A percentile compares a stretch with the other conserved stretches of the same genome.
phyloP scores from a whole-genome alignment of 2,797 vertebrate species.

The Sitta carolinensis region DNA sequence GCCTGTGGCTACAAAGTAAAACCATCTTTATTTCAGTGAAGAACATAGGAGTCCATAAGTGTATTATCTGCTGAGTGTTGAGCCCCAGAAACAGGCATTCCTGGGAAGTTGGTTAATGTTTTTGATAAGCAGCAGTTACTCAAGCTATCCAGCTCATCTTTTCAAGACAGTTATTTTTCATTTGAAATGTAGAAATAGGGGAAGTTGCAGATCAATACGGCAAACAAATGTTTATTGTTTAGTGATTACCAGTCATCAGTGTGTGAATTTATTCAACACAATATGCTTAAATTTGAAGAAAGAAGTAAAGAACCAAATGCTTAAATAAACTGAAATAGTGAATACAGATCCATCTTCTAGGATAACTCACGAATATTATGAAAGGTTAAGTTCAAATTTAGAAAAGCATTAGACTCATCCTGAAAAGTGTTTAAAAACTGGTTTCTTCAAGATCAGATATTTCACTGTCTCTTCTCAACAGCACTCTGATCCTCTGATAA shows the following conservation, averaged over 20 bases:
- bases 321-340: background rate
- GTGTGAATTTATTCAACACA: background rate
- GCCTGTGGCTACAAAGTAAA: background rate
- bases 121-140: background rate
- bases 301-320: background rate
- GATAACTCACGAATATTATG: background rate
- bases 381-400: background rate
- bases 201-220: slow-evolving; percentile 6
- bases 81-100: background rate
- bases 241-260: background rate
- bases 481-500: background rate
- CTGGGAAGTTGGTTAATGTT: background rate
- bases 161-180: background rate
- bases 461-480: slow-evolving; percentile 10
- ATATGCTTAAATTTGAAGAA: background rate
- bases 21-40: background rate
- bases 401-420: background rate
- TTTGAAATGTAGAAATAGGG: background rate
- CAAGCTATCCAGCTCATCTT: background rate
- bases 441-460: background rate
- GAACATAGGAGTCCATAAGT: background rate
- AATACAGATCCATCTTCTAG: background rate
- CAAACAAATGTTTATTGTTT: slow-evolving; percentile 44
- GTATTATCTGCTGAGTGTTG: background rate
- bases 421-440: background rate